phyloP scores from a whole-genome alignment of 2,888 invertebrate species.

The Pycnomerus fuliginosus region DNA sequence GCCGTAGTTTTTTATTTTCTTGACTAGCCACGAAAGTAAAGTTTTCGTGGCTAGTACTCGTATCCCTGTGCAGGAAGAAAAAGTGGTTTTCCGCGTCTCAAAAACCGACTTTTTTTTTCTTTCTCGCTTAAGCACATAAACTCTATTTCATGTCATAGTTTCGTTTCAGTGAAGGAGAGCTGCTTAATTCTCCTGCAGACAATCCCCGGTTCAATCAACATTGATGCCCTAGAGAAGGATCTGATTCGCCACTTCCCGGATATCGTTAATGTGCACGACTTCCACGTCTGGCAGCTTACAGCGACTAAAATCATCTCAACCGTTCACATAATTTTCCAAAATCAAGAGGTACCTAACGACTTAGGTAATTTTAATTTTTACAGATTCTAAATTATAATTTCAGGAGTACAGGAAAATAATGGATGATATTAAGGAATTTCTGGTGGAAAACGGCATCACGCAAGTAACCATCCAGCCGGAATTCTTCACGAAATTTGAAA shows the following conservation, averaged over 20 bases:
- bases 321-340: slow-evolving; percentile 75
- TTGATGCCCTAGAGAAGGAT: slow-evolving; percentile 66
- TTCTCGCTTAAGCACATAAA: background rate
- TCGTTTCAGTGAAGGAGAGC: slow-evolving; percentile 78
- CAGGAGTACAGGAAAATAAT: slow-evolving; percentile 59
- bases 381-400: slow-evolving; percentile 11
- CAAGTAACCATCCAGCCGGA: slow-evolving; percentile 88
- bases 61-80: too few species aligned
- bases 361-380: background rate
- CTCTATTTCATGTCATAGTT: slow-evolving; percentile 9
- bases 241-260: slow-evolving; percentile 67
- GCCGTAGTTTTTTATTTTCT: too few species aligned
- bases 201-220: slow-evolving; percentile 85
- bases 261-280: slow-evolving; percentile 77
- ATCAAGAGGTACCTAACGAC: slow-evolving; percentile 42
- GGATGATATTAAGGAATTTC: slow-evolving; percentile 69
- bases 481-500: slow-evolving; percentile 55
- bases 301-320: slow-evolving; percentile 79
- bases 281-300: slow-evolving; percentile 87
- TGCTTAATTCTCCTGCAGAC: slow-evolving; percentile 88
- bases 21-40: too few species aligned
- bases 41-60: too few species aligned
- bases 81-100: too few species aligned
- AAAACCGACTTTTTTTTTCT: too few species aligned
- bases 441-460: slow-evolving; percentile 77